A percentile compares a stretch with the other conserved stretches of the same genome.
Evolutionary conservation across 2,797 vertebrate genomes (phyloP).

Genomic region (Diceros bicornis): DNA sequence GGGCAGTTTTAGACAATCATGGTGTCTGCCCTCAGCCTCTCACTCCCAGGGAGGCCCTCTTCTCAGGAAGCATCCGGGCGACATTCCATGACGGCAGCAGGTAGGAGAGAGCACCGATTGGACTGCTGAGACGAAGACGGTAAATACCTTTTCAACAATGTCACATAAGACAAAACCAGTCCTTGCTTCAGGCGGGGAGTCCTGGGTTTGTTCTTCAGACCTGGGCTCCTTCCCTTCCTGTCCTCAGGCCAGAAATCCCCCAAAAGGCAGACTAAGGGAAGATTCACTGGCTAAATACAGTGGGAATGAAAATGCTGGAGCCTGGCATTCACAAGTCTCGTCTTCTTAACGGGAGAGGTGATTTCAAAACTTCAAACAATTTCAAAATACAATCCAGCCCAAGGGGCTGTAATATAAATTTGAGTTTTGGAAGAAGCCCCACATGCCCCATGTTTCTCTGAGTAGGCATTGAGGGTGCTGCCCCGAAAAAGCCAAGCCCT

Average conservation of each 20-base stretch:
- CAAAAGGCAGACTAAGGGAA: not conserved
- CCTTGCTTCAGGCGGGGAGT: rapidly evolving
- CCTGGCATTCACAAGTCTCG: not conserved
- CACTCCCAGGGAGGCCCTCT: not conserved
- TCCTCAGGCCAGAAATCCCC: not conserved
- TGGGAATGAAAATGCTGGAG: not conserved
- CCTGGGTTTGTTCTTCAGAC: not conserved
- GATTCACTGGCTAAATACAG: rapidly evolving
- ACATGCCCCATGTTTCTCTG: not conserved
- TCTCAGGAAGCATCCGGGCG: not conserved
- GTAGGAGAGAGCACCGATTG: too few species aligned
- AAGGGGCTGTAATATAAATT: too few species aligned
- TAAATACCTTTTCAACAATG: rapidly evolving
- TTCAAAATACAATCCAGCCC: not conserved
- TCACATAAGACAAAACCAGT: not conserved
- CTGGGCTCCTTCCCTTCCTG: not conserved
- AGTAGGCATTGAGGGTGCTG: not conserved
- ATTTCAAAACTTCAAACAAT: not conserved
- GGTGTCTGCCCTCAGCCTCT: not conserved
- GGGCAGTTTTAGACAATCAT: not conserved
- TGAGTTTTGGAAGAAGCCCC: not conserved
- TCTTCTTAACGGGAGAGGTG: not conserved
- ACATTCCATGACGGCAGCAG: rapidly evolving
- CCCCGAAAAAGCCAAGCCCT: not conserved
- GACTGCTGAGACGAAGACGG: rapidly evolving